These are phyloP conservation scores for Pyrrhia umbra DNA, from an alignment of 2,888 invertebrate genomes.

Conservation along the genomic window DNA sequence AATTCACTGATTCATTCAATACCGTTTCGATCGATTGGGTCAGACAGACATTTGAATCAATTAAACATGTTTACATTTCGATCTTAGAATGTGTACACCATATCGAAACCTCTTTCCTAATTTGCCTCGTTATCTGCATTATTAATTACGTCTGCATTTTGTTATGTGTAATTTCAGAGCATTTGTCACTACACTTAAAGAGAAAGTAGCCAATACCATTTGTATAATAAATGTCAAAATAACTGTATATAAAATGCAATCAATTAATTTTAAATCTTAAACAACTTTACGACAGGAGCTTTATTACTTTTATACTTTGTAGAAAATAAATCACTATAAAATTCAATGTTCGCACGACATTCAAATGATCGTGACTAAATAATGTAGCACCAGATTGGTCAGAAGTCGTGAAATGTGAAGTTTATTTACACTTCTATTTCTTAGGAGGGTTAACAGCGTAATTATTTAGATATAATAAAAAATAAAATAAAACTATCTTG, in stretches of 20 bases:
- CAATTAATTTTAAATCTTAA: slow-evolving; percentile 49
- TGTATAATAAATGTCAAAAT: slow-evolving; percentile 35
- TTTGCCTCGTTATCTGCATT: slow-evolving; percentile 18
- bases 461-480: background rate
- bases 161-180: slow-evolving; percentile 25
- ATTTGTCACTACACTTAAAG: slow-evolving; percentile 39
- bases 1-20: background rate
- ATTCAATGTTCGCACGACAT: slow-evolving; percentile 45
- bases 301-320: slow-evolving; percentile 38
- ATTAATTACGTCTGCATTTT: slow-evolving; percentile 24
- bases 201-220: slow-evolving; percentile 41
- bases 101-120: slow-evolving; percentile 19
- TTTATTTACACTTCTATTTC: slow-evolving; percentile 12
- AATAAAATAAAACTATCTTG: background rate
- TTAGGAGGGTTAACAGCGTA: background rate
- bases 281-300: slow-evolving; percentile 23
- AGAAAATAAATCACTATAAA: slow-evolving; percentile 49
- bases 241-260: slow-evolving; percentile 42
- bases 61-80: slow-evolving; percentile 2
- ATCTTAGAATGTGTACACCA: background rate
- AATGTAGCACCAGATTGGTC: slow-evolving; percentile 23
- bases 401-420: slow-evolving; percentile 31
- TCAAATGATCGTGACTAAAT: slow-evolving; percentile 44
- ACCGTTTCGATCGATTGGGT: background rate
- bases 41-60: background rate